A percentile compares a stretch with the other conserved stretches of the same genome.
Conservation (phyloP, 2,888 invertebrate species). For the Dasypolia templi region DNA sequence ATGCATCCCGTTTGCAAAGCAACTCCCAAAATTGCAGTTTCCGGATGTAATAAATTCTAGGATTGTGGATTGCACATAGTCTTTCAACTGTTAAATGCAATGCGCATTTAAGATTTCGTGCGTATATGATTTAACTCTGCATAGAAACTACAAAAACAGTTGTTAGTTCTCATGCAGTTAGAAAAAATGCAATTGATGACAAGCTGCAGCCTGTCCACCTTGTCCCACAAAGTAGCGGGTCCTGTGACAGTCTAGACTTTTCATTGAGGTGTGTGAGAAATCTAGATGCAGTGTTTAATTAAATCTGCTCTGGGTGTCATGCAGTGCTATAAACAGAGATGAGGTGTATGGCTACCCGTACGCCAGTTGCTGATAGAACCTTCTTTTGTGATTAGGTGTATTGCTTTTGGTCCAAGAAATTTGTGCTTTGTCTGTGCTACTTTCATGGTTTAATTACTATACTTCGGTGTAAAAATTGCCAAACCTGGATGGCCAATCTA, state of each 20-base stretch:
- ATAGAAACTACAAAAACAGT: slow-evolving; percentile 11
- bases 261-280: neutral
- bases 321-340: slow-evolving; percentile 32
- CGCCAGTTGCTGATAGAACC: neutral
- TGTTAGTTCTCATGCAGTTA: neutral
- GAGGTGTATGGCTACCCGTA: neutral
- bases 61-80: neutral
- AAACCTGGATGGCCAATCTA: neutral
- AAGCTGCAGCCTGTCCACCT: neutral
- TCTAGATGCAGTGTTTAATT: neutral
- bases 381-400: neutral
- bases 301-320: slow-evolving; percentile 4
- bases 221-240: neutral
- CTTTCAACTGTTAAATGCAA: too few species aligned
- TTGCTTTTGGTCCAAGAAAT: neutral
- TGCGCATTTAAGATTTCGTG: neutral
- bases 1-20: too few species aligned
- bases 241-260: too few species aligned
- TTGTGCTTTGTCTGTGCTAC: slow-evolving; percentile 12
- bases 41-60: neutral
- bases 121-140: neutral
- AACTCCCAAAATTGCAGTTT: neutral
- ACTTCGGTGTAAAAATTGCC: neutral
- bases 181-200: neutral
- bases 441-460: neutral